These are phyloP conservation scores for Aplidium turbinatum DNA, from an alignment of 23 tunicate genomes.

Conservation along the genomic window DNA sequence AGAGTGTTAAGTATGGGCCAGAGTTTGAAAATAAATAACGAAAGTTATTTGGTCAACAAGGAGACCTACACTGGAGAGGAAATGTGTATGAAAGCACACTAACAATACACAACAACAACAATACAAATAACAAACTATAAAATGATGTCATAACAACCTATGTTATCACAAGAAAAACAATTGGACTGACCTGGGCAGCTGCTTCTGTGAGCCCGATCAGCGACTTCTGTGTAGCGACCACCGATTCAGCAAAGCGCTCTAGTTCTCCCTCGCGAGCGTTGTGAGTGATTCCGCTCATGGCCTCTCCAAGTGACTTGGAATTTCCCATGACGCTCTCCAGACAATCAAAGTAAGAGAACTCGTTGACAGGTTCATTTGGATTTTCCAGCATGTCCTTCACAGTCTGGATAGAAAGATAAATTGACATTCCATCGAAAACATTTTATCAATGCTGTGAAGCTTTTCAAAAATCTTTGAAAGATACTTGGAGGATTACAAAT, in stretches of 20 bases:
- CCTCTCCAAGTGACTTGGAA: constrained; percentile 82
- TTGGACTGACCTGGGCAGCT: constrained; percentile 76
- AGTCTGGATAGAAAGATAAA: constrained; percentile 52
- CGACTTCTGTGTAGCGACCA: constrained; percentile 78
- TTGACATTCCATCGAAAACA: background rate
- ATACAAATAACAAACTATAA: too few relatives aligned
- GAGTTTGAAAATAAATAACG: too few relatives aligned
- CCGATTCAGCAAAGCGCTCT: constrained; percentile 92
- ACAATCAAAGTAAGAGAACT: constrained; percentile 92
- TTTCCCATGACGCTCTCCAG: constrained; percentile 93
- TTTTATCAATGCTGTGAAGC: too few relatives aligned
- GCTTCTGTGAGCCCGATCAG: constrained; percentile 93
- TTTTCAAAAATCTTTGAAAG: too few relatives aligned
- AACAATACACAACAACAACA: too few relatives aligned
- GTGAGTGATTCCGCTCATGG: constrained; percentile 97
- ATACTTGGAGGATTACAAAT: too few relatives aligned
- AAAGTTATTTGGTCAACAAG: too few relatives aligned
- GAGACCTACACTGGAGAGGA: too few relatives aligned
- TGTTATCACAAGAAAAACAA: too few relatives aligned
- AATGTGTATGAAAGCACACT: too few relatives aligned
- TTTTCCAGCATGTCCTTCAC: constrained; percentile 85
- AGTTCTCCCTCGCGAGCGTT: constrained; percentile 90
- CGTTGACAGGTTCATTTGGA: constrained; percentile 95
- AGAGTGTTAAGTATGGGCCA: too few relatives aligned
- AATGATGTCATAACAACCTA: too few relatives aligned